Evolutionary conservation across 2,888 invertebrate genomes (phyloP), one percentile per base, ranked within the genome.

Genomic region (Troides helena): DNA sequence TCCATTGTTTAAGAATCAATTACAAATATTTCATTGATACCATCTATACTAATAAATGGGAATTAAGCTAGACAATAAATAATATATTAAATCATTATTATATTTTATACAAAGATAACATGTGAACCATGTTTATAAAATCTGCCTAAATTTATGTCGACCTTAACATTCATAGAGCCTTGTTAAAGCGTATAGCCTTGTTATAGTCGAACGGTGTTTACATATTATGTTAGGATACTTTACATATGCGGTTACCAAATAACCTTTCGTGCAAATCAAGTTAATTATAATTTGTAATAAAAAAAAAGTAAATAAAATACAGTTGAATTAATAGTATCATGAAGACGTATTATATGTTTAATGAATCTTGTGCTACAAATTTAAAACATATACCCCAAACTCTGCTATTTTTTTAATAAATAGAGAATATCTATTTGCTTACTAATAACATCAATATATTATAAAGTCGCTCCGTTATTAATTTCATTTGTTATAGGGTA

Each of bases 161-260:
- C 62, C 62, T 68, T 56, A 62, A 68, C 58, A 68, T 62, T 68
- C 67, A 46, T 58, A 62, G 25, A 62, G 14, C 62, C 67, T 68
- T 68, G 67, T 56, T 25, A 39, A 21, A 58, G 10, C 10, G 46
- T 25, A 58, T n/a, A 46, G 58, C 67, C 62, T 62, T 58, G 57
- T 58, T 25, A 14, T 30, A 30, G 67, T 46, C 2, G 58, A 68
- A 68, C 58, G 57, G 46, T 68, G 56, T 62, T 62, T 67, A 67
- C 62, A 23, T 43, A 23, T 63, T n/a, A 46, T 66, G 50, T 60
- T 50, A 50, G 18, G 21, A 57, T 21, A 57, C 57, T 57, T 57
- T 57, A 23, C 57, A 18, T 21, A 21, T 57, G 21, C 56, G n/a
- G 39, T n/a, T 57, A 57, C 57, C 7, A 14, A 57, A 50, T 50